Conservation (phyloP, 2,113 vertebrate species). For the Gymnobelideus leadbeateri region DNA sequence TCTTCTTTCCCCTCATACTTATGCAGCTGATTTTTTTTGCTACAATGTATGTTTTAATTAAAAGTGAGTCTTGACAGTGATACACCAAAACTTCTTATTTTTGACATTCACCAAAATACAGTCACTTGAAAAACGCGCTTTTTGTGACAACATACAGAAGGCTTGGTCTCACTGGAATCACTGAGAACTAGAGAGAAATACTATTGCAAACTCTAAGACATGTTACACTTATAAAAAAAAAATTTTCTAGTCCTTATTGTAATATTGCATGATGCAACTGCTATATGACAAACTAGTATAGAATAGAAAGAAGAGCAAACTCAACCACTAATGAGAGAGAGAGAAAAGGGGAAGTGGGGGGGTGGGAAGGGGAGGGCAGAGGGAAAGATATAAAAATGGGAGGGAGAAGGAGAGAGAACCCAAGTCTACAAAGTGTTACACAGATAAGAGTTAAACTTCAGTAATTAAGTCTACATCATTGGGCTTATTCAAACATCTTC, state of each 20-base stretch:
- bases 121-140: slow-evolving; percentile 99
- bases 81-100: slow-evolving; percentile 99
- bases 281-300: slow-evolving; percentile 99
- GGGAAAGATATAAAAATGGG: too few relatives aligned
- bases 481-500: too few relatives aligned
- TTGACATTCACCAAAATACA: slow-evolving; percentile 99
- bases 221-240: slow-evolving; percentile 99
- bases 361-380: too few relatives aligned
- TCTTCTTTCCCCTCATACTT: background rate
- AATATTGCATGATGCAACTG: slow-evolving; percentile 99
- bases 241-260: slow-evolving; percentile 99
- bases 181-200: slow-evolving; percentile 99
- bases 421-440: too few relatives aligned
- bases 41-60: slow-evolving; percentile 99
- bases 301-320: slow-evolving; percentile 87
- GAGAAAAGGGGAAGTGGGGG: slow-evolving; percentile 8
- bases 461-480: too few relatives aligned
- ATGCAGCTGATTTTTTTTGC: slow-evolving; percentile 43
- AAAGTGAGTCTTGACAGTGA: slow-evolving; percentile 99
- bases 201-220: slow-evolving; percentile 99
- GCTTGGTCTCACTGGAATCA: slow-evolving; percentile 99
- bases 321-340: too few relatives aligned
- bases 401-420: too few relatives aligned
- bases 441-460: background rate
- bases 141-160: slow-evolving; percentile 99